Base-by-base conservation (phyloP, 2,113 vertebrate species). In the Malurus elegans region DNA sequence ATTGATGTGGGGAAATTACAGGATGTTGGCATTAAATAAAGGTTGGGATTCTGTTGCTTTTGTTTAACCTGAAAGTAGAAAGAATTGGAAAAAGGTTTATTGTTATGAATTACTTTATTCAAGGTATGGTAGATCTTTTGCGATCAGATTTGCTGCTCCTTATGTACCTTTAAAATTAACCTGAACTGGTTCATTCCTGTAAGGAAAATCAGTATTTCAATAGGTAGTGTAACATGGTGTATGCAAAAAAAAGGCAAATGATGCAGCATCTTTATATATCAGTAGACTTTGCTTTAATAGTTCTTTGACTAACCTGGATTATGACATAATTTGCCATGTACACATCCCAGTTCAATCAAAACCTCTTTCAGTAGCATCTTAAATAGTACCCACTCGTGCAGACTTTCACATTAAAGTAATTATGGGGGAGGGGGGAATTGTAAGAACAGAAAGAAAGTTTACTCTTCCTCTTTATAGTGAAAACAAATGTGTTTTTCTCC, bases 401-500 rank as follows among this genome's bases (percentile, higher is more conserved):
- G 50, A 48, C 62, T 88, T 95, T 91, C 79, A 51, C 85, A 60
- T 86, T 73, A 57, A 93, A 95, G 90, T 87, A 79, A 96, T 91
- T 91, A 71, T 73, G 61, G 74, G 67, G 81, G 87, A 80, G 44
- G 86, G 75, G 31, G 29, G 54, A 71, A 81, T 93, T 90, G 50
- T 26, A 93, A 96, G 96, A 94, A 92, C 21, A 92, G 69, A 91
- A 92, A 97, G 80, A 78, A 93, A 96, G 97, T 96, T 97, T 93
- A 93, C 95, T 97, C 95, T 97, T 97, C 96, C 92, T 97, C 86
- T 97, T 97, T 93, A 88, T 79, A 96, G 93, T 93, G 96, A 98
- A 97, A 97, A 98, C 97, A 97, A 97, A 97, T 97, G 97, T 94
- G 96, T 96, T 97, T 97, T 97, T 96, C 97, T 96, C 91, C 90